phyloP scores from a whole-genome alignment of 1,140 invertebrate genomes.

The Episyrphus balteatus region DNA sequence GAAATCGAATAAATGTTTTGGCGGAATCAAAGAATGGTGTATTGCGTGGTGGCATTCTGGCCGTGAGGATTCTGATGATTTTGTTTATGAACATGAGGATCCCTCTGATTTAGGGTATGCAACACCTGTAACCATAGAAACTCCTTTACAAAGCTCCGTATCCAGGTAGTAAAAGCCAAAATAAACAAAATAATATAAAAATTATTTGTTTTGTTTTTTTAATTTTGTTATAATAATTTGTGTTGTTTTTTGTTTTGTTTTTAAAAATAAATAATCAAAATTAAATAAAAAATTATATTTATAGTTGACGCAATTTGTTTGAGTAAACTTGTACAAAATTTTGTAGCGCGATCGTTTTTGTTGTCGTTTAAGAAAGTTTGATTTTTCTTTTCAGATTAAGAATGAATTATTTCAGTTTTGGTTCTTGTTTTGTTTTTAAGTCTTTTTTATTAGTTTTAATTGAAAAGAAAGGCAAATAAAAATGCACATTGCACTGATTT shows the following conservation, averaged over 20 bases:
- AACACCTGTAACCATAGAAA: slow-evolving; percentile 76
- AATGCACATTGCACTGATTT: too few species aligned
- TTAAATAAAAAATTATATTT: too few species aligned
- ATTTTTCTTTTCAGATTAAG: too few species aligned
- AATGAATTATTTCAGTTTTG: too few species aligned
- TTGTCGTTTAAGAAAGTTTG: too few species aligned
- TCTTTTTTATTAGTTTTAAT: neutral
- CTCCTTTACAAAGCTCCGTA: slow-evolving; percentile 68
- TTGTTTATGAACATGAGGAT: slow-evolving; percentile 54
- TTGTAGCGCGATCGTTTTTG: too few species aligned
- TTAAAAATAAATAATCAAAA: neutral
- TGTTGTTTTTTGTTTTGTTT: neutral
- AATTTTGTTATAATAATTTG: neutral
- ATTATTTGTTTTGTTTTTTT: neutral
- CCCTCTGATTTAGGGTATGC: slow-evolving; percentile 59
- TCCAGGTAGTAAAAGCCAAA: slow-evolving; percentile 45
- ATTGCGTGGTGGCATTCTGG: slow-evolving; percentile 79
- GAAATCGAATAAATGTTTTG: slow-evolving; percentile 32
- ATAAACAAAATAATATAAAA: slow-evolving; percentile 11
- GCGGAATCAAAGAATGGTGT: slow-evolving; percentile 59
- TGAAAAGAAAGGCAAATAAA: too few species aligned
- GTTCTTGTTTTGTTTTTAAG: neutral
- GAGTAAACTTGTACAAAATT: too few species aligned
- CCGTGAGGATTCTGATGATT: slow-evolving; percentile 64
- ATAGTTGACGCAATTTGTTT: too few species aligned